A percentile compares a stretch with the other conserved stretches of the same genome.
phyloP scores from a whole-genome alignment of 1,140 invertebrate genomes.

The Hesperophylax magnus region DNA sequence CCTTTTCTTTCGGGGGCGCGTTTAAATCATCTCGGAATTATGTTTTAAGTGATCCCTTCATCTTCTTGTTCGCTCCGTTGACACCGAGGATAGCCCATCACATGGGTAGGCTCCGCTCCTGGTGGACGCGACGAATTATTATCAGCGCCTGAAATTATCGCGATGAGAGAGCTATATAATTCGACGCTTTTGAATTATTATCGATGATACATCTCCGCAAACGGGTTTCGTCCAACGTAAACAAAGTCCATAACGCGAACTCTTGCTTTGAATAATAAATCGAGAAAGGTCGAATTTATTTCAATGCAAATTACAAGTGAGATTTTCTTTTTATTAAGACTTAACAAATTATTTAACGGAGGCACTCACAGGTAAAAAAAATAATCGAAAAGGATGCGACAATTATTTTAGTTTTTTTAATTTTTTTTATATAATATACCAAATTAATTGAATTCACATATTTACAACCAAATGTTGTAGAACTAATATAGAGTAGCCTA shows the following conservation, averaged over 20 bases:
- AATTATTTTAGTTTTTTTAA: no score
- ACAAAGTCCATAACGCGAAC: not conserved
- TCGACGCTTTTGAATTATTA: constrained; percentile 39
- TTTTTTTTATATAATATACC: no score
- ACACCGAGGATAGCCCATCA: not conserved
- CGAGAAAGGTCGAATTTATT: constrained; percentile 26
- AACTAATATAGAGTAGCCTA: no score
- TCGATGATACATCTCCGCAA: constrained; percentile 25
- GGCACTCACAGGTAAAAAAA: no score
- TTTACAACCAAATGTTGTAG: no score
- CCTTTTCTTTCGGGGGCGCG: no score
- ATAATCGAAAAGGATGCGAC: no score
- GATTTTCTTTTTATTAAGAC: no score
- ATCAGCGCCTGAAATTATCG: constrained; percentile 31
- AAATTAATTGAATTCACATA: no score
- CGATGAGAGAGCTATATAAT: constrained; percentile 29
- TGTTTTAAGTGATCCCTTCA: no score
- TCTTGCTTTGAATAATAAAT: not conserved
- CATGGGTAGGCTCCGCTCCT: not conserved
- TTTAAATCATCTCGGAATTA: no score
- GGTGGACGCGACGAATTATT: not conserved
- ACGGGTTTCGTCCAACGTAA: constrained; percentile 20
- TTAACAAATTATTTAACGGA: no score
- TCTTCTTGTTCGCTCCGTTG: not conserved
- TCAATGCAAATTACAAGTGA: not conserved